Evolutionary conservation across 2,797 vertebrate genomes (phyloP), one percentile per base, ranked within the genome.

Genomic region (Sebastes melanostomus): DNA sequence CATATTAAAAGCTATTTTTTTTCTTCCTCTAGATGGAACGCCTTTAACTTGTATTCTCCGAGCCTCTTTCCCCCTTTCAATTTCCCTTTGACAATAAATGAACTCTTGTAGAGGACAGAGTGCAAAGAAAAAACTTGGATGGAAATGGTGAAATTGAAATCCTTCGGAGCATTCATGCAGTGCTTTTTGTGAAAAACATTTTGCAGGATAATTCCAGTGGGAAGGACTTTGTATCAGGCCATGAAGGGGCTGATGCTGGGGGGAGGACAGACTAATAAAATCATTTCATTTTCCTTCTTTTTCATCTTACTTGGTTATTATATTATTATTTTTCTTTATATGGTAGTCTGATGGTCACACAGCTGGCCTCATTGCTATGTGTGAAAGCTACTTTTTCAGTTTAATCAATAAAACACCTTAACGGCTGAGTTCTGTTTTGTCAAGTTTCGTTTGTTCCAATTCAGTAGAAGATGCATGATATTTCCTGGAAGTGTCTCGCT

Each of bases 121-220:
- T 38, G 36, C 42, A 72, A 27, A 34, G 30, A 82, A 65, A 65
- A 54, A 78, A 75, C 1, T 1, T 30, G 12, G 56, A 79, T 38
- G 32, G 59, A 67, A 62, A 62, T 22, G 4, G 22, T 69, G 58
- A 86, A 75, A 84, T 75, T 85, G 50, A 89, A 91, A 89, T 89
- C 25, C 14, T 75, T 78, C 42, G 4, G 34, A 80, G 42, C 82
- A 69, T 81, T 88, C 42, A 82, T 80, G 74, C 56, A 66, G 34
- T 71, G 69, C 63, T 72, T 50, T 4, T 50, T 3, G 46, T 62
- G 30, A 52, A 86, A 80, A 67, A 52, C 30, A 72, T 83, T 67
- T 71, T 12, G 79, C 36, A 56, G 42, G 34, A 58, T 52, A 32
- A 74, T 72, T 80, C 56, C 14, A 63, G 58, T 42, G 38, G 8